phyloP scores from a whole-genome alignment of 1,140 invertebrate species.

The Tenebrio molitor region DNA sequence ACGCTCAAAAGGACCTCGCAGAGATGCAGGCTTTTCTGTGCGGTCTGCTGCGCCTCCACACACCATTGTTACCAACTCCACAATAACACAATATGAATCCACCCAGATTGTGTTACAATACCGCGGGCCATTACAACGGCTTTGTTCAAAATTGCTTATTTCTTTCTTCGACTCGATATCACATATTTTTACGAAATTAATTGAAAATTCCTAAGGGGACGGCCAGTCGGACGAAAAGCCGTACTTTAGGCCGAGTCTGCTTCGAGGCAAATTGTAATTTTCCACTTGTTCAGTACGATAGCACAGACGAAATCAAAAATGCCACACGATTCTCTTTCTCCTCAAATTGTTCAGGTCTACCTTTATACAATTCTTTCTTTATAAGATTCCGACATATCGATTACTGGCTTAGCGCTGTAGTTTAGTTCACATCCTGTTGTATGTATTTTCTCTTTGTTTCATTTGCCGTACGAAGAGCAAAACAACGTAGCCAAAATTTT shows the following conservation, averaged over 20 bases:
- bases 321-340: too few species aligned
- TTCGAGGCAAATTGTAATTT: too few species aligned
- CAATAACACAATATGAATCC: constrained; percentile 40
- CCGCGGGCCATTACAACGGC: constrained; percentile 36
- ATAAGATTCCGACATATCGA: too few species aligned
- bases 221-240: neutral
- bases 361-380: too few species aligned
- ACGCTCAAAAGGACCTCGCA: constrained; percentile 7
- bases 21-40: constrained; percentile 37
- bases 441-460: too few species aligned
- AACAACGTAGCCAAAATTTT: too few species aligned
- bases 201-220: constrained; percentile 18
- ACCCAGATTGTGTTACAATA: constrained; percentile 40
- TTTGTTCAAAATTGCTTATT: constrained; percentile 41
- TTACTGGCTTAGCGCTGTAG: too few species aligned
- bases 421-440: too few species aligned
- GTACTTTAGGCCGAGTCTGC: neutral
- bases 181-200: constrained; percentile 36
- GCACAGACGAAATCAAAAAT: too few species aligned
- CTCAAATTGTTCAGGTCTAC: too few species aligned
- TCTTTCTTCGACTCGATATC: constrained; percentile 28
- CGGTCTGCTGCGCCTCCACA: constrained; percentile 30
- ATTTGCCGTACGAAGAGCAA: too few species aligned
- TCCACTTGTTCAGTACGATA: too few species aligned
- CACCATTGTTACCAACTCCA: constrained; percentile 35